These are phyloP conservation scores for Caenorhabditis zanzibari DNA, from an alignment of 2,888 invertebrate species.

Conservation along the genomic window DNA sequence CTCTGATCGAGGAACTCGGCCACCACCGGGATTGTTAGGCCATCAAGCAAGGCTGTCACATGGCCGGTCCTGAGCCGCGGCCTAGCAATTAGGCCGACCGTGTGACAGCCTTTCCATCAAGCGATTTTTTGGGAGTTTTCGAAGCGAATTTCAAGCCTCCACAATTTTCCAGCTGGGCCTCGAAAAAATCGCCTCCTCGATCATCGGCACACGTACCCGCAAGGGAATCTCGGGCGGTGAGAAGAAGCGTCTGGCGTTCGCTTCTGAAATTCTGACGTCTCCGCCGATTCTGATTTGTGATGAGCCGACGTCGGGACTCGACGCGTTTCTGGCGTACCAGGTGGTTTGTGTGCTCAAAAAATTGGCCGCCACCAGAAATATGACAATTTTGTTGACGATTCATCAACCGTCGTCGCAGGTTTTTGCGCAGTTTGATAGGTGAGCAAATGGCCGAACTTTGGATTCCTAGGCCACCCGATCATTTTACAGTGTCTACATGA, in stretches of 20 bases:
- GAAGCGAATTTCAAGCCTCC: not conserved
- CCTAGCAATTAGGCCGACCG: too few relatives aligned
- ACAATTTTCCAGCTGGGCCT: conserved; percentile 82
- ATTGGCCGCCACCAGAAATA: conserved; percentile 87
- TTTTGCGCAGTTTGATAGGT: conserved; percentile 92
- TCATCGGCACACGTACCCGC: conserved; percentile 89
- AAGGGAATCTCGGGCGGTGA: conserved; percentile 96
- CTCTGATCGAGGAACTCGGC: too few relatives aligned
- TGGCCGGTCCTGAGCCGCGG: too few relatives aligned
- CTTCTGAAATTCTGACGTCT: conserved; percentile 86
- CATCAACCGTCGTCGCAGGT: conserved; percentile 95
- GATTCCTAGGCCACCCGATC: not conserved
- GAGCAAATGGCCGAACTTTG: conserved; percentile 16
- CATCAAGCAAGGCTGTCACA: too few relatives aligned
- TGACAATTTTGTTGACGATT: conserved; percentile 94
- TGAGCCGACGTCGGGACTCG: conserved; percentile 86
- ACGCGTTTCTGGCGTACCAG: conserved; percentile 84
- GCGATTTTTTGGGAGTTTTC: not conserved
- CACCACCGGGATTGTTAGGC: too few relatives aligned
- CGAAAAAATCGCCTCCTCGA: conserved; percentile 88
- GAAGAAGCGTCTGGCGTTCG: conserved; percentile 93
- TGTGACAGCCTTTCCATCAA: too few relatives aligned
- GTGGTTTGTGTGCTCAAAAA: conserved; percentile 83
- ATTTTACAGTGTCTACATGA: conserved; percentile 75
- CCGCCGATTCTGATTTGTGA: conserved; percentile 86